These are phyloP conservation scores for Gymnarchus niloticus DNA, from an alignment of 2,113 vertebrate genomes.

Conservation along the genomic window DNA sequence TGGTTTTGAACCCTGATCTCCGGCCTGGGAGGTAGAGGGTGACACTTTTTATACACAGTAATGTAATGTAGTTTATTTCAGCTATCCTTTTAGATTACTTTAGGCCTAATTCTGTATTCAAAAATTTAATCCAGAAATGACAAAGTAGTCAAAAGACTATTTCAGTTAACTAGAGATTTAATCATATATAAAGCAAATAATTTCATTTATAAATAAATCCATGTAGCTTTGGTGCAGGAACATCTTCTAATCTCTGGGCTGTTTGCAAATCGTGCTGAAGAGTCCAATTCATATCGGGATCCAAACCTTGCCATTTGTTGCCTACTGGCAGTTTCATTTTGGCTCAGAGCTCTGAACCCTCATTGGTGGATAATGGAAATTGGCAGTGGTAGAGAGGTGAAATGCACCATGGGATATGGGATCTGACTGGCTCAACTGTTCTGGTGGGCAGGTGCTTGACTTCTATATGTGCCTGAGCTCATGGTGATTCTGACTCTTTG, in stretches of 20 bases:
- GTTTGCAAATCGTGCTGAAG: too few relatives aligned
- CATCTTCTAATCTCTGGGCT: not conserved
- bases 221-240: not conserved
- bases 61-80: not conserved
- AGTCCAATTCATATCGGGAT: not conserved
- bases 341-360: not conserved
- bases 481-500: not conserved
- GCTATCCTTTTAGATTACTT: not conserved
- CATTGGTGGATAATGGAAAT: not conserved
- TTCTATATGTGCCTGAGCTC: slow-evolving; percentile 24
- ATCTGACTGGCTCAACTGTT: slow-evolving; percentile 24
- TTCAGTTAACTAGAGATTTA: not conserved
- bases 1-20: not conserved
- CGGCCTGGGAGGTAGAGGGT: not conserved
- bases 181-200: not conserved
- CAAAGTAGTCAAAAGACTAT: not conserved
- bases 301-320: too few relatives aligned
- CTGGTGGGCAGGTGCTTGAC: slow-evolving; percentile 4
- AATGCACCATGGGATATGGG: not conserved
- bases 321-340: not conserved
- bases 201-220: not conserved
- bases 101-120: not conserved
- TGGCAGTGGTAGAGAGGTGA: not conserved
- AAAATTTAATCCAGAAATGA: not conserved
- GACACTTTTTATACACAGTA: not conserved